Percentiles rank a stretch among this genome's conserved stretches.
These are phyloP conservation scores for Cydia splendana DNA, from an alignment of 1,140 invertebrate genomes.

Conservation along the genomic window DNA sequence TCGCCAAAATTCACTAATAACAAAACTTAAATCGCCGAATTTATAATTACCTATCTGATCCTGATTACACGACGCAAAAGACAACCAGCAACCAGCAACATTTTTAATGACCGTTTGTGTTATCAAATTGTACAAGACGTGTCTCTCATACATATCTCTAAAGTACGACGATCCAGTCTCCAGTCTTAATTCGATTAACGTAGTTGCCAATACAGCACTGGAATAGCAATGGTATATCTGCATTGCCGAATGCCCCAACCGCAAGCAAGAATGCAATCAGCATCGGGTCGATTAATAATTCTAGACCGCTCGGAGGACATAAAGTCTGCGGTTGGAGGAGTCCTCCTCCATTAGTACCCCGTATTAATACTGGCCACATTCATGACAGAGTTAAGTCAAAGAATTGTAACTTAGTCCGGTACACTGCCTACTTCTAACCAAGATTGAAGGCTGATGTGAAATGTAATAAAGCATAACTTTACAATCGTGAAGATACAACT, in stretches of 20 bases:
- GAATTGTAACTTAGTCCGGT: neutral
- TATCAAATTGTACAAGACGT: neutral
- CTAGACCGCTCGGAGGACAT: slow-evolving; percentile 70
- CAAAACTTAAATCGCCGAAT: too few species aligned
- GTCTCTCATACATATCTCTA: neutral
- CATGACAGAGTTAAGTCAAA: neutral
- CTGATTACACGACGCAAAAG: too few species aligned
- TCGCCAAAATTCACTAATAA: too few species aligned
- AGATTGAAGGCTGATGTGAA: too few species aligned
- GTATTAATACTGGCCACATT: slow-evolving; percentile 74
- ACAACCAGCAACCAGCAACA: too few species aligned
- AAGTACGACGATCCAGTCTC: neutral
- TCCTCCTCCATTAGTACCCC: slow-evolving; percentile 61
- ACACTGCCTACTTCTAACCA: neutral
- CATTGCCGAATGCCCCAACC: slow-evolving; percentile 39
- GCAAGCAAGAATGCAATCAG: slow-evolving; percentile 67
- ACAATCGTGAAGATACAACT: too few species aligned
- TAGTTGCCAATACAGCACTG: slow-evolving; percentile 21
- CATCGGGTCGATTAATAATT: slow-evolving; percentile 77
- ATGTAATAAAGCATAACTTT: too few species aligned
- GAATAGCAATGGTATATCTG: slow-evolving; percentile 28
- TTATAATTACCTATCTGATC: too few species aligned
- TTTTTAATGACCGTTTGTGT: too few species aligned
- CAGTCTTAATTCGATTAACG: neutral
- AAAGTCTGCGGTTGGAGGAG: slow-evolving; percentile 66